Conservation (phyloP, 1,140 invertebrate genomes). For the Pissodes strobi region DNA sequence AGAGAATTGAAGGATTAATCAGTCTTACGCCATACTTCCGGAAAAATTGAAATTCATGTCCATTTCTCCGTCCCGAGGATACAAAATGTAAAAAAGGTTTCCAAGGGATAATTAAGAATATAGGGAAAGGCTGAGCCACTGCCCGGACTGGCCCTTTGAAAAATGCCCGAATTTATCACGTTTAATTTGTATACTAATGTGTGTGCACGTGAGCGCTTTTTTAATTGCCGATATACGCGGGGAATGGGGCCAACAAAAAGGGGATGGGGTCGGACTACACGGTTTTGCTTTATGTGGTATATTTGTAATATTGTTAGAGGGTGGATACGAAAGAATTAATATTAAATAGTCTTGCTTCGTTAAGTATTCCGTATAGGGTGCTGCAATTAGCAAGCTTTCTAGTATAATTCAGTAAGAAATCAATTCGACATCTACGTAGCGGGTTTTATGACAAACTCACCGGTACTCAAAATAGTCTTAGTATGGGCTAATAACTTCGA, state of each 20-base stretch:
- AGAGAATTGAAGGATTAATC: neutral
- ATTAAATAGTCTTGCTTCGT: slow-evolving; percentile 15
- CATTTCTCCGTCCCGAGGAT: slow-evolving; percentile 17
- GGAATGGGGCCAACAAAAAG: slow-evolving; percentile 1
- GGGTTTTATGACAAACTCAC: neutral
- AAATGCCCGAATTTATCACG: slow-evolving; percentile 36
- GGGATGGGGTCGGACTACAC: slow-evolving; percentile 24
- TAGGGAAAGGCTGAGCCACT: slow-evolving; percentile 25
- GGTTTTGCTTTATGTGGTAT: slow-evolving; percentile 31
- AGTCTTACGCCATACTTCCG: neutral
- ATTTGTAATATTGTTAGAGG: slow-evolving; percentile 23
- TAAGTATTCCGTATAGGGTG: slow-evolving; percentile 9
- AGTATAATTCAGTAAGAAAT: too few species aligned
- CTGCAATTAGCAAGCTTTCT: neutral
- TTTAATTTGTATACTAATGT: slow-evolving; percentile 38
- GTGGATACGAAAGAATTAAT: slow-evolving; percentile 15
- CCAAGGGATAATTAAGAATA: slow-evolving; percentile 37
- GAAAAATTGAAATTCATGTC: slow-evolving; percentile 32
- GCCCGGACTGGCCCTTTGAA: slow-evolving; percentile 18
- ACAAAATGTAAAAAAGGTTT: slow-evolving; percentile 15
- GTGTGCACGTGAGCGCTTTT: slow-evolving; percentile 37
- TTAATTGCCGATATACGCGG: slow-evolving; percentile 32
- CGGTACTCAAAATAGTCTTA: neutral
- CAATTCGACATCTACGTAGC: too few species aligned
- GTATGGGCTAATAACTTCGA: too few species aligned